These are phyloP conservation scores for Enteromius unitaeniatus DNA, from an alignment of 2,797 vertebrate species.

Conservation along the genomic window DNA sequence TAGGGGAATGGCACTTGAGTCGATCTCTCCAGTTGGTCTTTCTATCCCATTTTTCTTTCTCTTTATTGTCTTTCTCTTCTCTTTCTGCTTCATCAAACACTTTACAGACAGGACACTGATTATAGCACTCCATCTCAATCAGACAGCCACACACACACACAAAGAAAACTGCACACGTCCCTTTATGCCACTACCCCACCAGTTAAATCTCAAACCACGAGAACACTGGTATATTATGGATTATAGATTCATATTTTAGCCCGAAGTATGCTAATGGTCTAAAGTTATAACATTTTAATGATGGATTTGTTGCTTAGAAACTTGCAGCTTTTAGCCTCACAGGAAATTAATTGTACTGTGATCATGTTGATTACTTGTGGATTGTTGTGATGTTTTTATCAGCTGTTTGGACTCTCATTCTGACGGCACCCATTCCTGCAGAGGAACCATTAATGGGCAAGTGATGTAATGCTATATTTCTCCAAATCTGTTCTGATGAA, in stretches of 20 bases:
- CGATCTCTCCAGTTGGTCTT: slow-evolving; percentile 35
- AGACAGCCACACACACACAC: slow-evolving; percentile 3
- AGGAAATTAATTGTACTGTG: not conserved
- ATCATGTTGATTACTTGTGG: not conserved
- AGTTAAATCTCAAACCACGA: not conserved
- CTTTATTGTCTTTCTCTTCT: slow-evolving; percentile 23
- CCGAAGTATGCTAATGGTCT: not conserved
- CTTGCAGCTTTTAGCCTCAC: not conserved
- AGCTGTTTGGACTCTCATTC: not conserved
- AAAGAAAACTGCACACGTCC: not conserved
- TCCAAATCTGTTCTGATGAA: not conserved
- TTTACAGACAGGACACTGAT: slow-evolving; percentile 19
- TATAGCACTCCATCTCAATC: slow-evolving; percentile 7
- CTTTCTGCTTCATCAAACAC: slow-evolving; percentile 15
- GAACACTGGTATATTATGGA: not conserved
- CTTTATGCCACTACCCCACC: not conserved
- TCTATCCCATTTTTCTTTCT: slow-evolving; percentile 3
- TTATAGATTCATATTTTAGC: not conserved
- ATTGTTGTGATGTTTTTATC: not conserved
- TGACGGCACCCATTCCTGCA: not conserved
- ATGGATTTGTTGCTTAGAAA: not conserved
- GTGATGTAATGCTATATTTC: not conserved
- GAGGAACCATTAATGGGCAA: not conserved
- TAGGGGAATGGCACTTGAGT: slow-evolving; percentile 30
- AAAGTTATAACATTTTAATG: not conserved